These are phyloP conservation scores for Scytalopus superciliaris DNA, from an alignment of 2,113 vertebrate genomes.

Conservation along the genomic window DNA sequence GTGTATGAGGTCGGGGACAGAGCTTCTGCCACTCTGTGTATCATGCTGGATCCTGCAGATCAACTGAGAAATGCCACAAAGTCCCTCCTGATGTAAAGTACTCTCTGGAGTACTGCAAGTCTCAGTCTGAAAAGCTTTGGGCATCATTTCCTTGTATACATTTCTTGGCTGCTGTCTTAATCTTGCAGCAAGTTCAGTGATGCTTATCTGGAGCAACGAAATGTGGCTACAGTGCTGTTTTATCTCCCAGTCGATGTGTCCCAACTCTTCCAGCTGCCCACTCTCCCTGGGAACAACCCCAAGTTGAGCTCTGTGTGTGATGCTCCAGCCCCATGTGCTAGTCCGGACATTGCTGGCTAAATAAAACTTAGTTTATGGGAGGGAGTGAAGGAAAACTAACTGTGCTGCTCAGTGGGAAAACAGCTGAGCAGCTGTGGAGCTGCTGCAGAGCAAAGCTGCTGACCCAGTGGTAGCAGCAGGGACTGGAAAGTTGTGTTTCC, in stretches of 20 bases:
- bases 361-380: background rate
- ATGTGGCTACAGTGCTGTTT: background rate
- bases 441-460: background rate
- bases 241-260: background rate
- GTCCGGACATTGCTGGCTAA: accelerated
- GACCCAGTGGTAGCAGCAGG: background rate
- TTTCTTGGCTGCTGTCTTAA: background rate
- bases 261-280: background rate
- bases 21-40: background rate
- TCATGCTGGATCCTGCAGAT: background rate
- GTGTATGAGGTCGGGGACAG: background rate
- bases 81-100: background rate
- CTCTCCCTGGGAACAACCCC: background rate
- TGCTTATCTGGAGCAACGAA: background rate
- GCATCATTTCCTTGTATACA: background rate
- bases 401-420: background rate
- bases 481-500: background rate
- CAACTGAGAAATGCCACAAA: background rate
- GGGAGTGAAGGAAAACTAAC: background rate
- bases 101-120: background rate
- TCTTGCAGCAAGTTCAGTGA: background rate
- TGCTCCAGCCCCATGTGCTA: background rate
- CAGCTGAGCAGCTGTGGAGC: background rate
- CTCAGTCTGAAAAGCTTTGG: background rate
- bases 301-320: background rate